Conservation (phyloP, 2,797 vertebrate genomes). For the Thalassophryne amazonica region DNA sequence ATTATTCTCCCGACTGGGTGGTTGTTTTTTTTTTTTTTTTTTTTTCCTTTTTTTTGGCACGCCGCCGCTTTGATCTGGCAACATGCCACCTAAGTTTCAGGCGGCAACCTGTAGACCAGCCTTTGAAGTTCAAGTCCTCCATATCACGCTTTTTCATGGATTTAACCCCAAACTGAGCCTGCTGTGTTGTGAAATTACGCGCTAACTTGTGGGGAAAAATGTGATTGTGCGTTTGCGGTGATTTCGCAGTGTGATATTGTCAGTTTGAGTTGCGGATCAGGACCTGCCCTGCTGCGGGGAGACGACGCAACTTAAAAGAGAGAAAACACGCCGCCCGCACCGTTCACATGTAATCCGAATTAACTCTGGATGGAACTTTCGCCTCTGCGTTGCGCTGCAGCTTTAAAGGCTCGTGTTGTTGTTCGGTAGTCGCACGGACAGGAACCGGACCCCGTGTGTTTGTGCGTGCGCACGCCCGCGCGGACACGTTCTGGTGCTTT, state of each 20-base stretch:
- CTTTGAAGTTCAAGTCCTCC: conserved; percentile 60
- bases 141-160: conserved; percentile 24
- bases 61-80: conserved; percentile 15
- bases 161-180: conserved; percentile 28
- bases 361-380: conserved; percentile 46
- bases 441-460: conserved; percentile 16
- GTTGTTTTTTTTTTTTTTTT: conserved; percentile 34
- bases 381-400: conserved; percentile 26
- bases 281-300: conserved; percentile 24
- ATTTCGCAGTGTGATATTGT: conserved; percentile 1
- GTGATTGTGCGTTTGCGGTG: conserved; percentile 14
- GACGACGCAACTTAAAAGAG: conserved; percentile 32
- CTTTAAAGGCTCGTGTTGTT: conserved; percentile 39
- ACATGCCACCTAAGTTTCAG: conserved; percentile 41
- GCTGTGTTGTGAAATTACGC: conserved; percentile 21
- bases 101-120: conserved; percentile 57
- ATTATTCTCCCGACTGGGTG: conserved; percentile 29
- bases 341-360: conserved; percentile 6
- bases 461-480: neutral
- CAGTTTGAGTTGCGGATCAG: conserved; percentile 26
- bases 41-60: conserved; percentile 34
- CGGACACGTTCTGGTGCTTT: conserved; percentile 34
- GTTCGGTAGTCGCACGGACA: conserved; percentile 12
- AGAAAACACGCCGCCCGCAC: no score
- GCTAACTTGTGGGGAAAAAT: conserved; percentile 14